Conservation (phyloP, 2,888 invertebrate genomes). For the Prostheceraeus crozeri region DNA sequence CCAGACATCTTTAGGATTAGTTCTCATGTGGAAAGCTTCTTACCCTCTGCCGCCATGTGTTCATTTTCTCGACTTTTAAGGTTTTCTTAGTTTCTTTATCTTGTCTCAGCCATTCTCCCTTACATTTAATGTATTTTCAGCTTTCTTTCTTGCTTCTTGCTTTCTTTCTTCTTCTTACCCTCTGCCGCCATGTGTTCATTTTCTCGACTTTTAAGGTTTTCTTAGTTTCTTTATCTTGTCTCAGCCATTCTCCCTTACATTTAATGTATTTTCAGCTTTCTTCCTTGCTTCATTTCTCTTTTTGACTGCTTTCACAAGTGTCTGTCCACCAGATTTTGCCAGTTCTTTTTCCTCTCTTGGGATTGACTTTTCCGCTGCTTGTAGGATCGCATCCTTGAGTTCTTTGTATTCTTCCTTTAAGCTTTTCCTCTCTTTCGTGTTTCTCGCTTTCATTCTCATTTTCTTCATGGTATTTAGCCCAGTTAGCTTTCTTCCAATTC, state of each 20-base stretch:
- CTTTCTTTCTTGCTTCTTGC: slow-evolving; percentile 16
- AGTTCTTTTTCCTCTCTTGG: too few species aligned
- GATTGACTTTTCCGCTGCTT: too few species aligned
- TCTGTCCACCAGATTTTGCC: too few species aligned
- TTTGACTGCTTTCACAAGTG: too few species aligned
- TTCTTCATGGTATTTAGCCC: slow-evolving; percentile 18
- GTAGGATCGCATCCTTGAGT: too few species aligned
- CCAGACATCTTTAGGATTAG: too few species aligned
- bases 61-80: slow-evolving; percentile 19
- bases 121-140: neutral
- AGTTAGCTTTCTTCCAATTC: too few species aligned
- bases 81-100: slow-evolving; percentile 9
- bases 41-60: too few species aligned
- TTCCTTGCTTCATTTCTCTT: slow-evolving; percentile 12
- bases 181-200: too few species aligned
- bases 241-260: slow-evolving; percentile 8
- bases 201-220: too few species aligned
- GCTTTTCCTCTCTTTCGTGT: neutral
- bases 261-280: slow-evolving; percentile 3
- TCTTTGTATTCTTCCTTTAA: neutral
- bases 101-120: slow-evolving; percentile 13
- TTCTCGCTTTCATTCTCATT: neutral
- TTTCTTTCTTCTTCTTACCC: too few species aligned
- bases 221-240: slow-evolving; percentile 8
- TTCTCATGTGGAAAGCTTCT: too few species aligned